Evolutionary conservation across 2,797 vertebrate genomes (phyloP).

Genomic region (Lutjanus argentimaculatus): DNA sequence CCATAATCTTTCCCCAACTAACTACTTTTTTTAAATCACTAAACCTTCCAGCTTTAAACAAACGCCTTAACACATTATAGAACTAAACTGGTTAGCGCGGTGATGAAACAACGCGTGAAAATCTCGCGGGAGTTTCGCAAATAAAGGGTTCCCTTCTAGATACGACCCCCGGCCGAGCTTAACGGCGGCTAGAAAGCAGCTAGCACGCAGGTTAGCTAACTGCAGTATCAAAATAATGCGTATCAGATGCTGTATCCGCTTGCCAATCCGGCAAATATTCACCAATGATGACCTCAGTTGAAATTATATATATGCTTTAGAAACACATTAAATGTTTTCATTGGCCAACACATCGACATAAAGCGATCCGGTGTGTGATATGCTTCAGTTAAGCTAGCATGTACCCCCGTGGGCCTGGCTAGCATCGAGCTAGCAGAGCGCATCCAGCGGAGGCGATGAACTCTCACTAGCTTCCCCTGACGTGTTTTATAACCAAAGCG

Average conservation of each 20-base stretch:
- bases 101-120: no score
- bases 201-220: constrained; percentile 59
- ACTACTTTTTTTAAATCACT: no score
- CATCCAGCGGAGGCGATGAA: constrained; percentile 54
- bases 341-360: constrained; percentile 11
- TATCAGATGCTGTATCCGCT: background rate
- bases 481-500: constrained; percentile 59
- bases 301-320: background rate
- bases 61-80: no score
- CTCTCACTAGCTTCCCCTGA: constrained; percentile 48
- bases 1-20: no score
- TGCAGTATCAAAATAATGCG: constrained; percentile 56
- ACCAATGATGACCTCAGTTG: fast-evolving
- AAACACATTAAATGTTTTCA: background rate
- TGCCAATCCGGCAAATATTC: background rate
- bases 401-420: constrained; percentile 71
- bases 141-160: no score
- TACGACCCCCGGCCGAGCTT: constrained; percentile 30
- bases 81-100: no score
- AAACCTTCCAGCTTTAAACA: no score
- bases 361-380: constrained; percentile 20
- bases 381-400: constrained; percentile 55
- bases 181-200: constrained; percentile 42
- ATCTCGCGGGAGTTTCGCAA: no score
- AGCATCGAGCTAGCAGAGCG: constrained; percentile 60